Percentiles rank a stretch among this genome's conserved stretches.
These are phyloP conservation scores for Dryas iulia DNA, from an alignment of 1,140 invertebrate species.

Conservation along the genomic window DNA sequence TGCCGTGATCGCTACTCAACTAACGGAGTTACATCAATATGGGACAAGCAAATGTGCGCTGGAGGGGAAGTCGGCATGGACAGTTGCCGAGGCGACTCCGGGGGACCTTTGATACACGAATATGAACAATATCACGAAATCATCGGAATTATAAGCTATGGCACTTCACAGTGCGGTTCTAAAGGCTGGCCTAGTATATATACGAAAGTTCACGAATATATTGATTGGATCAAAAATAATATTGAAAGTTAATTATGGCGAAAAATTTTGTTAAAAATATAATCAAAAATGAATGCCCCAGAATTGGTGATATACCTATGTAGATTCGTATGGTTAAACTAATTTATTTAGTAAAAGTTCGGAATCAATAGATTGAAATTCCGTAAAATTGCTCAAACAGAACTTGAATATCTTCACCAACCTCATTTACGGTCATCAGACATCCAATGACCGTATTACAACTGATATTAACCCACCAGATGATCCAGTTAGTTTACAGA, in stretches of 20 bases:
- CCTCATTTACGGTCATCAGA: no score
- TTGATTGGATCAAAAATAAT: conserved; percentile 76
- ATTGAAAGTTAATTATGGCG: background rate
- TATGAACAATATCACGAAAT: conserved; percentile 42
- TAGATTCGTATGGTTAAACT: no score
- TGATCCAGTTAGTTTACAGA: no score
- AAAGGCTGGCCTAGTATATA: conserved; percentile 82
- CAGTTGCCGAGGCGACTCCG: conserved; percentile 75
- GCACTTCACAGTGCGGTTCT: conserved; percentile 77
- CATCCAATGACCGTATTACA: no score
- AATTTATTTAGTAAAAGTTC: no score
- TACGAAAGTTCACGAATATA: conserved; percentile 80
- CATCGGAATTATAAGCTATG: conserved; percentile 82
- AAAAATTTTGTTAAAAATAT: no score
- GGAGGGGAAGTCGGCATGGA: conserved; percentile 51
- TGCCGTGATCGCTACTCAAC: conserved; percentile 28
- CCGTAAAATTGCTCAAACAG: no score
- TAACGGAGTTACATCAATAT: conserved; percentile 45
- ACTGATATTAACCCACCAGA: no score
- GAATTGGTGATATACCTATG: no score
- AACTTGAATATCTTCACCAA: no score
- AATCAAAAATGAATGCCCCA: no score
- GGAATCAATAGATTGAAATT: no score
- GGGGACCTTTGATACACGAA: conserved; percentile 81
- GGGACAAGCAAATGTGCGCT: conserved; percentile 55